Percentiles rank a stretch among this genome's conserved stretches.
These are phyloP conservation scores for Clarias laeviceps DNA, from an alignment of 2,797 vertebrate species.

Conservation along the genomic window DNA sequence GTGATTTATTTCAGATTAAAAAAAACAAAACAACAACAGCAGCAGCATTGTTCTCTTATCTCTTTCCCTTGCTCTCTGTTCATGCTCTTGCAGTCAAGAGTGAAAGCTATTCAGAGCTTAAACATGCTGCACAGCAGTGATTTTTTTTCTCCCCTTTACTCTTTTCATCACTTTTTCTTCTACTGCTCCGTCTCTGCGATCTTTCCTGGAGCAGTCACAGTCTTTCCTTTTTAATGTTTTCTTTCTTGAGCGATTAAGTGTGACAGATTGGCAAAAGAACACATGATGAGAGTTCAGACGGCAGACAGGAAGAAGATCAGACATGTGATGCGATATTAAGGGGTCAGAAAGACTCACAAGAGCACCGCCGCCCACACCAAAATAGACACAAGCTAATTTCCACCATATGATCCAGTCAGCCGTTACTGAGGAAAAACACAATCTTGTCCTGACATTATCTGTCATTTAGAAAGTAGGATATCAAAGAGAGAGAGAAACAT, in stretches of 20 bases:
- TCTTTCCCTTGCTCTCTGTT: slow-evolving; percentile 65
- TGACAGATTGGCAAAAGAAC: slow-evolving; percentile 79
- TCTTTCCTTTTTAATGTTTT: slow-evolving; percentile 66
- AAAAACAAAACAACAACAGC: slow-evolving; percentile 67
- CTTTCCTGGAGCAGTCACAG: slow-evolving; percentile 64
- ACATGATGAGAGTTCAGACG: slow-evolving; percentile 78
- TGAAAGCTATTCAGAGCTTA: slow-evolving; percentile 71
- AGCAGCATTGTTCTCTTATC: slow-evolving; percentile 71
- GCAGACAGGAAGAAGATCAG: slow-evolving; percentile 78
- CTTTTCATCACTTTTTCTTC: slow-evolving; percentile 30
- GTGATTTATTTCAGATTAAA: slow-evolving; percentile 73
- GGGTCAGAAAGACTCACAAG: slow-evolving; percentile 72
- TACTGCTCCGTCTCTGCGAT: slow-evolving; percentile 57
- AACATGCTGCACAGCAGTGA: slow-evolving; percentile 57
- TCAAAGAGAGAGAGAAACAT: slow-evolving; percentile 46
- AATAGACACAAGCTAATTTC: slow-evolving; percentile 59
- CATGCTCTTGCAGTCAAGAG: slow-evolving; percentile 69
- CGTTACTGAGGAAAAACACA: slow-evolving; percentile 49
- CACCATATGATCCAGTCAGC: slow-evolving; percentile 68
- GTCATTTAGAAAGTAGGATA: slow-evolving; percentile 57
- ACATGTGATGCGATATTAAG: slow-evolving; percentile 81
- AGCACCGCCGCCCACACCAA: slow-evolving; percentile 13
- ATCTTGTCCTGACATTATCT: slow-evolving; percentile 48
- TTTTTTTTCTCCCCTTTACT: slow-evolving; percentile 23
- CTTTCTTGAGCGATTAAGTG: slow-evolving; percentile 75